Evolutionary conservation across 2,888 invertebrate genomes (phyloP).

Genomic region (Balanococcus diminutus): DNA sequence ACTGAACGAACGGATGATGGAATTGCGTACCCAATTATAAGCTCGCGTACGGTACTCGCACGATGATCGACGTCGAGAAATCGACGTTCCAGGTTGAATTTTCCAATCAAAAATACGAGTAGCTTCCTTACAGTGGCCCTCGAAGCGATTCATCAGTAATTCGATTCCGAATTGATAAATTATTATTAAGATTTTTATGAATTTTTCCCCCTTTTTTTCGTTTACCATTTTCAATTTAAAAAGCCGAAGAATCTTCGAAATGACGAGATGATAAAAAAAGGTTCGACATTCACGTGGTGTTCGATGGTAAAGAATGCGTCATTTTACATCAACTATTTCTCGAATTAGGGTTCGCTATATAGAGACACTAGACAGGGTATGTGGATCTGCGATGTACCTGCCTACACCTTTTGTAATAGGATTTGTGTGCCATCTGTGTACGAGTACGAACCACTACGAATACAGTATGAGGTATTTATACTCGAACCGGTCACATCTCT

Average conservation of each 20-base stretch:
- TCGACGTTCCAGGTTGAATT: neutral
- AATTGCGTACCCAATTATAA: constrained; percentile 5
- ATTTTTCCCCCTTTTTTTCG: no score
- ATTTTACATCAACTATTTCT: neutral
- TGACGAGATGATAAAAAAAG: neutral
- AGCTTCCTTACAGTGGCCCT: no score
- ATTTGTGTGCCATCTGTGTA: neutral
- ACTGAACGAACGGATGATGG: neutral
- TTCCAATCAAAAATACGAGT: neutral
- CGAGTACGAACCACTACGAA: neutral
- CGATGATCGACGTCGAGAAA: neutral
- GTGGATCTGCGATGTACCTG: neutral
- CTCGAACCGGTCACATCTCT: neutral
- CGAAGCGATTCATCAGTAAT: no score
- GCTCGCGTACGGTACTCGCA: neutral
- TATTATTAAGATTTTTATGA: no score
- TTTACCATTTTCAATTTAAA: neutral
- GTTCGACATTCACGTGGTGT: neutral
- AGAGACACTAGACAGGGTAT: neutral
- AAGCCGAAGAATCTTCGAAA: neutral
- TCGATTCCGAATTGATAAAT: no score
- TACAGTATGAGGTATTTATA: neutral
- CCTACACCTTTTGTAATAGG: neutral
- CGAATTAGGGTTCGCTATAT: neutral
- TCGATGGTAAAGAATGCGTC: neutral